A percentile compares a stretch with the other conserved stretches of the same genome.
Conservation (phyloP, 2,113 vertebrate species). For the Chlamydotis undulata region DNA sequence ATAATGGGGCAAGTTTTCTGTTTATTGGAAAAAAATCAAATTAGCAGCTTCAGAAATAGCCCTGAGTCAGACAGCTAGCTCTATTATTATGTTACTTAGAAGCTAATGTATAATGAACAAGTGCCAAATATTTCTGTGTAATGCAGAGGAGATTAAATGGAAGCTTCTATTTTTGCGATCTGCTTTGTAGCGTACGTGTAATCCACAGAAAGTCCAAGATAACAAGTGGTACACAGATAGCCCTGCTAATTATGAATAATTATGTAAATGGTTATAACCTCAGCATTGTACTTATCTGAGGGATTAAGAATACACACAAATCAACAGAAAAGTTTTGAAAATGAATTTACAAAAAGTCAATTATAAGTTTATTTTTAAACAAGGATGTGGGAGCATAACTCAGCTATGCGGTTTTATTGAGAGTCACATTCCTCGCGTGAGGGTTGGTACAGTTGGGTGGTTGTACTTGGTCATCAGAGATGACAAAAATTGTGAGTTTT, state of each 20-base stretch:
- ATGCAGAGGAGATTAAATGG: conserved; percentile 59
- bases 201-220: conserved; percentile 63
- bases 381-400: neutral
- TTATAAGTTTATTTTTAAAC: neutral
- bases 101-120: conserved; percentile 67
- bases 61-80: conserved; percentile 53
- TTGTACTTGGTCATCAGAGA: neutral
- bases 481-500: neutral
- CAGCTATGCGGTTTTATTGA: neutral
- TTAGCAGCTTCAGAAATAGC: conserved; percentile 64
- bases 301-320: neutral
- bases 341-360: neutral
- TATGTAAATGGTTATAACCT: conserved; percentile 22
- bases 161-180: conserved; percentile 67
- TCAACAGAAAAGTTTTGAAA: conserved; percentile 9
- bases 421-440: neutral
- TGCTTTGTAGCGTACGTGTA: neutral
- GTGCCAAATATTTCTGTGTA: conserved; percentile 67
- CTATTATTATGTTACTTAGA: conserved; percentile 68
- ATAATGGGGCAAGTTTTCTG: conserved; percentile 50
- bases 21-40: conserved; percentile 64
- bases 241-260: conserved; percentile 54
- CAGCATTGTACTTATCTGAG: neutral
- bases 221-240: conserved; percentile 46
- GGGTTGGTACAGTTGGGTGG: too few relatives aligned